Conservation (phyloP, 1,140 invertebrate genomes). For the Dendrolimus punctatus region DNA sequence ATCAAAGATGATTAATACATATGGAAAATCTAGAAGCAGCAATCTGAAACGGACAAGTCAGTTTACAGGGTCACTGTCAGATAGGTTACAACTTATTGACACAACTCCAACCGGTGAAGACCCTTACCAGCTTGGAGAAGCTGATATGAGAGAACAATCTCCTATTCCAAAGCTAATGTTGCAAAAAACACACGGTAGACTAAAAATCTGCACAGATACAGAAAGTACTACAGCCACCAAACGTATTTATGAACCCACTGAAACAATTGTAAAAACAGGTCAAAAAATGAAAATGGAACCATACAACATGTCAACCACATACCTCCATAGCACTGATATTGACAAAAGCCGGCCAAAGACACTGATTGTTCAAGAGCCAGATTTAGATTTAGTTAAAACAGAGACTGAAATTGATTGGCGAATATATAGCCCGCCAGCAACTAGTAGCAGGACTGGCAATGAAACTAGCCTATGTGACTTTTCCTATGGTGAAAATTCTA, state of each 20-base stretch:
- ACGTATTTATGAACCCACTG: slow-evolving; percentile 35
- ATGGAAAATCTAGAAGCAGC: slow-evolving; percentile 32
- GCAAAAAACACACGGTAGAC: slow-evolving; percentile 49
- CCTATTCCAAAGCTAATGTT: slow-evolving; percentile 59
- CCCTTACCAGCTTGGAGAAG: slow-evolving; percentile 56
- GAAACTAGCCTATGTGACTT: slow-evolving; percentile 40
- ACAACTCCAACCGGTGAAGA: slow-evolving; percentile 59
- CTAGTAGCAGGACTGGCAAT: slow-evolving; percentile 11
- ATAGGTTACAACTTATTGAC: slow-evolving; percentile 50
- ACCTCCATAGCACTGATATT: slow-evolving; percentile 18
- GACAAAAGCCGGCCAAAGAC: slow-evolving; percentile 31
- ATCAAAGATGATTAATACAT: slow-evolving; percentile 54
- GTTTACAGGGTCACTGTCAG: slow-evolving; percentile 47
- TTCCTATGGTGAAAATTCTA: slow-evolving; percentile 34
- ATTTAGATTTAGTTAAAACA: slow-evolving; percentile 39
- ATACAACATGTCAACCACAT: slow-evolving; percentile 15
- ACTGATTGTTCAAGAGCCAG: slow-evolving; percentile 33
- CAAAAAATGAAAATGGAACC: slow-evolving; percentile 19
- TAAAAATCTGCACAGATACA: slow-evolving; percentile 31
- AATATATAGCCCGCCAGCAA: slow-evolving; percentile 21
- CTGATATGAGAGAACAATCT: slow-evolving; percentile 56
- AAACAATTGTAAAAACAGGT: slow-evolving; percentile 13
- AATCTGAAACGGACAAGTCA: slow-evolving; percentile 28
- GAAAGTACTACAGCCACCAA: slow-evolving; percentile 15
- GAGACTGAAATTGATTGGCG: slow-evolving; percentile 44